These are phyloP conservation scores for Augochlorella aurata DNA, from an alignment of 2,888 invertebrate species.

Conservation along the genomic window DNA sequence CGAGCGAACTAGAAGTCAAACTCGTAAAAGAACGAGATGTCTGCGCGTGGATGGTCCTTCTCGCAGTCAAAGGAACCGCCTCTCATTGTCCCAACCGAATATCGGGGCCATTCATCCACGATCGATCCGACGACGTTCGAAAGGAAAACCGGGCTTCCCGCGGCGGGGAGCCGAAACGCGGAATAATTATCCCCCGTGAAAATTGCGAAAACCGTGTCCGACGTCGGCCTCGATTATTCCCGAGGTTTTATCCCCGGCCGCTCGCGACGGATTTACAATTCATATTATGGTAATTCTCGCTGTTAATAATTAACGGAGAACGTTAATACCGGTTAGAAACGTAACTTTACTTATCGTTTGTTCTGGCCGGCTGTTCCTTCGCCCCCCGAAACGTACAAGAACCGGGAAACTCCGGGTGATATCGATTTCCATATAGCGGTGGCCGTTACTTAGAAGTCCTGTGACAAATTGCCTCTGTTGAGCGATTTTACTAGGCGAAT, in stretches of 20 bases:
- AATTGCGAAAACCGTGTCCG: slow-evolving; percentile 32
- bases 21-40: slow-evolving; percentile 43
- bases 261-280: slow-evolving; percentile 39
- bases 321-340: slow-evolving; percentile 36
- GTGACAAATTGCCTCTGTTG: slow-evolving; percentile 54
- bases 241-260: not conserved
- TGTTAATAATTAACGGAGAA: slow-evolving; percentile 53
- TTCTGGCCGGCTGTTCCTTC: slow-evolving; percentile 28
- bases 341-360: slow-evolving; percentile 56
- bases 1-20: slow-evolving; percentile 31
- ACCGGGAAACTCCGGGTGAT: slow-evolving; percentile 46
- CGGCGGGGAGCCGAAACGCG: slow-evolving; percentile 17
- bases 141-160: slow-evolving; percentile 8
- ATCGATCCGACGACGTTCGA: slow-evolving; percentile 37
- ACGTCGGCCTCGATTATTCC: slow-evolving; percentile 27
- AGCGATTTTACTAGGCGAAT: slow-evolving; percentile 32
- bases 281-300: slow-evolving; percentile 36
- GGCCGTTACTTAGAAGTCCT: slow-evolving; percentile 43
- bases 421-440: slow-evolving; percentile 53
- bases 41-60: slow-evolving; percentile 32
- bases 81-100: slow-evolving; percentile 48
- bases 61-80: slow-evolving; percentile 43
- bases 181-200: slow-evolving; percentile 31
- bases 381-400: slow-evolving; percentile 8
- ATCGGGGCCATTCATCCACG: slow-evolving; percentile 31